These are phyloP conservation scores for Platyura marginata DNA, from an alignment of 1,140 invertebrate species.

Conservation along the genomic window DNA sequence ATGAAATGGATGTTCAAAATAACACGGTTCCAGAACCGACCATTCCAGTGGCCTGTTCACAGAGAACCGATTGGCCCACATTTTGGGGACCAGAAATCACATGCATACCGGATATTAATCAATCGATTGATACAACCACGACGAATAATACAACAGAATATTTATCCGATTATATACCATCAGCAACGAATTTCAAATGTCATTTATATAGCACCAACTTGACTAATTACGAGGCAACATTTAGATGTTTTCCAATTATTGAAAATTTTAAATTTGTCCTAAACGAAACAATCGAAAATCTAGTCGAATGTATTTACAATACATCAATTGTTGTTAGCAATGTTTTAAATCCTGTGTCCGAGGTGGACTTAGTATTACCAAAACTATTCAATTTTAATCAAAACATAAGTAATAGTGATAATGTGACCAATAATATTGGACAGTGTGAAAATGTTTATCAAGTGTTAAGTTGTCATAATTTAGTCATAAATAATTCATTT, in stretches of 20 bases:
- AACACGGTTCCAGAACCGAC: background rate
- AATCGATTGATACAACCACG: background rate
- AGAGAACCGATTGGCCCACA: background rate
- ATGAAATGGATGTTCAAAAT: background rate
- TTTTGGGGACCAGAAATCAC: background rate
- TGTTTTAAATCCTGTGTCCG: conserved; percentile 12
- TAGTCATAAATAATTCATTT: background rate
- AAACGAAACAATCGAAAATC: background rate
- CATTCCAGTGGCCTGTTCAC: background rate
- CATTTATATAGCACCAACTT: background rate
- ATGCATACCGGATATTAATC: background rate
- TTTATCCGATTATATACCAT: too few species aligned
- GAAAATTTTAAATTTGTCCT: background rate
- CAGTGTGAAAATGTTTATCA: background rate
- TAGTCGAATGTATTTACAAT: conserved; percentile 4
- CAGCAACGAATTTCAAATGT: background rate
- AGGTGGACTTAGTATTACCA: conserved; percentile 15
- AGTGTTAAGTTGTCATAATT: background rate
- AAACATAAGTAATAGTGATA: background rate
- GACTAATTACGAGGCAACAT: background rate
- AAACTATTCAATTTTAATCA: conserved; percentile 3
- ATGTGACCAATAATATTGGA: background rate
- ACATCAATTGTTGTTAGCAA: conserved; percentile 11
- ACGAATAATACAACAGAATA: background rate
- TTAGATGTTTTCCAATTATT: background rate